These are phyloP conservation scores for Dallia pectoralis DNA, from an alignment of 2,797 vertebrate species.

Conservation along the genomic window DNA sequence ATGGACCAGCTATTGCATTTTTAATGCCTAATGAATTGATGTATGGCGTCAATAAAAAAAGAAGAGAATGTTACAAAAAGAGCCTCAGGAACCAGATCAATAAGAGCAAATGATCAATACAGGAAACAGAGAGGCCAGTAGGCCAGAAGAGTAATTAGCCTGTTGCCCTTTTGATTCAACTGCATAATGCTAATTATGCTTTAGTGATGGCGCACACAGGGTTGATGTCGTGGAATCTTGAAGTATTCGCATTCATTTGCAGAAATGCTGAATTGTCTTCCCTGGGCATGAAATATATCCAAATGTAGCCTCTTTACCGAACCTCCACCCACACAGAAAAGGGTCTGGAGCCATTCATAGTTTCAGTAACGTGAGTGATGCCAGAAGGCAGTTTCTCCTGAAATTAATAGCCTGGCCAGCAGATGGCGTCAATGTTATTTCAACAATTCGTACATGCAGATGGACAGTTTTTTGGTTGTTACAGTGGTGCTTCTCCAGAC, in stretches of 20 bases:
- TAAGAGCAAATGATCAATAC: background rate
- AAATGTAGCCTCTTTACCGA: background rate
- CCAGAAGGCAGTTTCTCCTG: background rate
- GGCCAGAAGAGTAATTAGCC: background rate
- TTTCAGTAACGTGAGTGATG: background rate
- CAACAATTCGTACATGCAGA: background rate
- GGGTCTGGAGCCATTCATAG: background rate
- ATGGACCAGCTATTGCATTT: too few relatives aligned
- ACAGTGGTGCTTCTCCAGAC: background rate
- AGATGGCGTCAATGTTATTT: slow-evolving; percentile 36
- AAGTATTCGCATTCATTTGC: background rate
- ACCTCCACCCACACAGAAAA: background rate
- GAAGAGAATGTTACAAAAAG: background rate
- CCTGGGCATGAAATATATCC: background rate
- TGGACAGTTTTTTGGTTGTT: background rate
- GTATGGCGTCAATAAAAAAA: too few relatives aligned
- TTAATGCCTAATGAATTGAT: too few relatives aligned
- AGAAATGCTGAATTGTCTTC: background rate
- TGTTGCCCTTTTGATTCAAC: too few relatives aligned
- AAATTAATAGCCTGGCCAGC: background rate
- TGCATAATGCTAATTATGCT: background rate
- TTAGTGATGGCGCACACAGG: background rate
- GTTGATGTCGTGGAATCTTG: background rate
- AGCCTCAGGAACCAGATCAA: background rate
- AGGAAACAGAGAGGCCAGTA: background rate